phyloP scores from a whole-genome alignment of 2,888 invertebrate species.

The Eilema sororculum region DNA sequence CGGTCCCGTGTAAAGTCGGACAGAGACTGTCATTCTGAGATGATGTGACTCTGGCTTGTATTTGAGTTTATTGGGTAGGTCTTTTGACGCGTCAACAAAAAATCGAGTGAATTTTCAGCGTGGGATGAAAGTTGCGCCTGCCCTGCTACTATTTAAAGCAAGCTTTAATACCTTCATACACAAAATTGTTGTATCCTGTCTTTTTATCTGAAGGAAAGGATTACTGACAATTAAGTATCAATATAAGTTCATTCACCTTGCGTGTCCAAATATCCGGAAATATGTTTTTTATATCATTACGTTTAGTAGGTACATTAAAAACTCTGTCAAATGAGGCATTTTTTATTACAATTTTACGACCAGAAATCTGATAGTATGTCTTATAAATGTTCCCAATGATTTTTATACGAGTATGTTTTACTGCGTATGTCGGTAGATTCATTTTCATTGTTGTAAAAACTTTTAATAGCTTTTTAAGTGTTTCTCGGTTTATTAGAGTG shows the following conservation, averaged over 20 bases:
- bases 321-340: constrained; percentile 69
- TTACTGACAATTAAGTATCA: constrained; percentile 1
- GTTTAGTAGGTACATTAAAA: constrained; percentile 73
- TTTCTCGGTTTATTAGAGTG: constrained; percentile 36
- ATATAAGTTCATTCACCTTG: constrained; percentile 33
- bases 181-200: too few relatives aligned
- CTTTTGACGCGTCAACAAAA: not conserved
- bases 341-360: constrained; percentile 72
- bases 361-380: constrained; percentile 80
- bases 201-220: not conserved
- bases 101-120: not conserved
- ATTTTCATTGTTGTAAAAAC: constrained; percentile 69
- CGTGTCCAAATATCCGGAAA: constrained; percentile 59
- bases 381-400: constrained; percentile 72
- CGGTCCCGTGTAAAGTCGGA: too few relatives aligned
- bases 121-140: not conserved
- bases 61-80: not conserved
- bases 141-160: not conserved
- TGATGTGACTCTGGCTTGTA: too few relatives aligned
- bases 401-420: constrained; percentile 58
- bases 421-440: constrained; percentile 65
- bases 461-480: constrained; percentile 49
- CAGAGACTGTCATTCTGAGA: too few relatives aligned
- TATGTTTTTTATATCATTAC: constrained; percentile 61
- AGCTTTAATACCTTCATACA: not conserved